Evolutionary conservation across 2,888 invertebrate species (phyloP), one percentile per base, ranked within the genome.

Genomic region (Mythimna impura): DNA sequence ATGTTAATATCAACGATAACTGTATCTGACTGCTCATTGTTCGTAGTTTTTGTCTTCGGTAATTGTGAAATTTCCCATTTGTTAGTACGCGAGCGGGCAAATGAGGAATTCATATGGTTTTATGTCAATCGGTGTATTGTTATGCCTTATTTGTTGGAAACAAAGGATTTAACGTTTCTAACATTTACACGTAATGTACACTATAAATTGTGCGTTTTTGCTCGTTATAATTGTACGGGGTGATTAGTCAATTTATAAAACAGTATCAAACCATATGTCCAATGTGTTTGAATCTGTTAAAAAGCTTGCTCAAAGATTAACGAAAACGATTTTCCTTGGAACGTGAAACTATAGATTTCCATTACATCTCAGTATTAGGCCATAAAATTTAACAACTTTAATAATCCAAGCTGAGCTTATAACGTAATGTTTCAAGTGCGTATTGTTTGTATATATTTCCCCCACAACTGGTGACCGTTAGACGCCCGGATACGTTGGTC

Each of bases 401-500:
- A 73, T 74, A 84, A 73, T 81, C 64, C 60, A 71, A 68, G 57
- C 65, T 68, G 52, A 77, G 65, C 73, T 63, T 67, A 61, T 80
- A 81, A 61, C 61, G 70, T 76, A 71, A 73, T 76, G 66, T 74
- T 74, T 71, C n/a, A 78, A 83, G 79, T 82, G 71, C 58, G 77
- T 74, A 85, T 86, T 86, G 86, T 86, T 73, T 82, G 6, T 47
- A 83, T 78, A 71, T 72, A 76, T 72, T 84, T 84, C 79, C 79
- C 64, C 76, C 79, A 77, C 83, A 83, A 78, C 76, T 78, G 57
- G 68, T 57, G 43, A 72, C 85, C 84, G 85, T 85, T 84, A 89
- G 82, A 60, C 74, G 83, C 76, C 86, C 89, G 91, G 90, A 90
- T 87, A 89, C 84, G 80, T 76, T 83, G 83, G 84, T 81, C 81